Base-by-base conservation (phyloP, 2,797 vertebrate genomes). In the Pipistrellus kuhlii region DNA sequence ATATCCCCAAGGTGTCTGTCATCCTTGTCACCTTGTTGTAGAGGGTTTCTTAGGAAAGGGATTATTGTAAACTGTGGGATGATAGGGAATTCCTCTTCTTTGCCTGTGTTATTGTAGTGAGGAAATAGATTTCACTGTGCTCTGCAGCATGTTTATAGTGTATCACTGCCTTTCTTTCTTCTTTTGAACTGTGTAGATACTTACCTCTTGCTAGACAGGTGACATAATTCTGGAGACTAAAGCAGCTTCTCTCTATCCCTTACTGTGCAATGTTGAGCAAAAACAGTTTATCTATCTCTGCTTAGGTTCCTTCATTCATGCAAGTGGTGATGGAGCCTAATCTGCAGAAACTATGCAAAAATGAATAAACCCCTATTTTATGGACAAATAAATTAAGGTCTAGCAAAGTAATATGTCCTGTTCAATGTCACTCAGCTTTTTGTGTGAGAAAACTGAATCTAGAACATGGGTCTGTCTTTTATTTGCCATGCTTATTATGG, bases 151-250 rank as follows among this genome's bases (percentile, higher is more conserved):
- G 27, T 71, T 94, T 73, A 23, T 86, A 92, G 90, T 78, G 44
- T 21, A 88, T 77, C 93, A 15, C 25, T 82, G 85, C 72, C 30
- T 84, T 92, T 90, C 17, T 81, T 90, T 41, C 71, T n/a, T 77
- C 30, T 94, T 90, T 92, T 81, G 59, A 92, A 92, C 32, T 66
- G 0, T 83, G 20, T 66, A 77, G n/a, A 66, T 91, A 91, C 94
- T 78, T 81, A 90, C 21, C n/a, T 27, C 55, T 94, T 88, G 15
- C 62, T 78, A 82, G 46, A 18, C 30, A 85, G 85, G 18, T 85
- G 83, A 10, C 12, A 84, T 72, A 48, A 38, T 86, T 93, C 53
- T 92, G 53, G 21, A 88, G 21, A 86, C 6, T 25, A 73, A 94
- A 92, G 7, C 46, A 57, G 10, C 6, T 73, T 68, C 11, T 57